These are phyloP conservation scores for Sycophila sp. DNA, from an alignment of 1,140 invertebrate genomes.

Conservation along the genomic window DNA sequence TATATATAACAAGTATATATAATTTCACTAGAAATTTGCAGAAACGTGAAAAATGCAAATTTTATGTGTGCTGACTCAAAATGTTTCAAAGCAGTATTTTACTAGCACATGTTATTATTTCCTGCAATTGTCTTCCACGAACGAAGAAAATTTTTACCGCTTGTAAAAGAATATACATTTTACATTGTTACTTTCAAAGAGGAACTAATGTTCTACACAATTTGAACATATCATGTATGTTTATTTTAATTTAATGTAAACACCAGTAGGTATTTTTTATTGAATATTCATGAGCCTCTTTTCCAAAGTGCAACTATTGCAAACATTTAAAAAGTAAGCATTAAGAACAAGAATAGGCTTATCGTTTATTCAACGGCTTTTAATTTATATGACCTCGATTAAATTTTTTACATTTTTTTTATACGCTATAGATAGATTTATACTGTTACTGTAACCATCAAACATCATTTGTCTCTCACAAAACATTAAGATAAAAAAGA, in stretches of 20 bases:
- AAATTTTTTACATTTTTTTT: slow-evolving; percentile 16
- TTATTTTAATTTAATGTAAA: slow-evolving; percentile 10
- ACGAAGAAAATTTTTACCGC: neutral
- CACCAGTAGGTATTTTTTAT: slow-evolving; percentile 34
- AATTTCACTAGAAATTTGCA: slow-evolving; percentile 5
- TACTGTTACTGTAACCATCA: neutral
- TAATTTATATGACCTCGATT: slow-evolving; percentile 7
- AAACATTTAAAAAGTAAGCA: slow-evolving; percentile 26
- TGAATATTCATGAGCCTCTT: neutral
- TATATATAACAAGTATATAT: neutral
- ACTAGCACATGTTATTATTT: slow-evolving; percentile 2
- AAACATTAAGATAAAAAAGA: slow-evolving; percentile 3
- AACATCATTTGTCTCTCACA: slow-evolving; percentile 39
- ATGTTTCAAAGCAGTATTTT: slow-evolving; percentile 2
- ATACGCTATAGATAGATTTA: slow-evolving; percentile 11
- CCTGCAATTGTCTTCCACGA: slow-evolving; percentile 16
- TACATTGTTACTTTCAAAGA: too few species aligned
- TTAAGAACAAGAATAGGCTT: slow-evolving; percentile 7
- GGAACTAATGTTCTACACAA: slow-evolving; percentile 7
- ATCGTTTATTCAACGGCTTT: slow-evolving; percentile 11
- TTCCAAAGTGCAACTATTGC: slow-evolving; percentile 22
- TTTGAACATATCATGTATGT: slow-evolving; percentile 33
- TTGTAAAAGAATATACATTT: neutral
- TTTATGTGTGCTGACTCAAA: neutral
- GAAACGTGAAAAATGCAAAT: neutral